A percentile compares a stretch with the other conserved stretches of the same genome.
Evolutionary conservation across 2,113 vertebrate species (phyloP).

Genomic region (Ophiodon elongatus): DNA sequence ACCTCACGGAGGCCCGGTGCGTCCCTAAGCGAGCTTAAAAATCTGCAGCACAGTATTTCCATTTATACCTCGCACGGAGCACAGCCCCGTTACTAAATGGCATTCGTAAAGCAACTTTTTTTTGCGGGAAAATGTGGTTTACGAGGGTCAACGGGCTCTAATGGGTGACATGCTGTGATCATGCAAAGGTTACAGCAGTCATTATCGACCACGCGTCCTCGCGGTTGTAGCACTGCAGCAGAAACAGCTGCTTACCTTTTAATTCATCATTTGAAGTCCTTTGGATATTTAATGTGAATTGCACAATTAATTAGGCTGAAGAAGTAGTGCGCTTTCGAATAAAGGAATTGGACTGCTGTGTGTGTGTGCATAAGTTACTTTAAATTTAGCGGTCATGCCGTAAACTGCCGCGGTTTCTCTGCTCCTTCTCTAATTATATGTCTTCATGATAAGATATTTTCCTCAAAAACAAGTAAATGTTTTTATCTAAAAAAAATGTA

Average conservation of each 20-base stretch:
- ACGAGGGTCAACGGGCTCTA: slow-evolving; percentile 37
- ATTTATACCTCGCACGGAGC: background rate
- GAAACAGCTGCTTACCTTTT: slow-evolving; percentile 12
- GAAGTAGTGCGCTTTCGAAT: too few relatives aligned
- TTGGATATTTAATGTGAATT: slow-evolving; percentile 32
- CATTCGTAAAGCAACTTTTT: slow-evolving; percentile 16
- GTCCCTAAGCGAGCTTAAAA: slow-evolving; percentile 9
- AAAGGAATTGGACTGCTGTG: too few relatives aligned
- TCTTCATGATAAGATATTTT: background rate
- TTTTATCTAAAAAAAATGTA: too few relatives aligned
- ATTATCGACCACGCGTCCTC: slow-evolving; percentile 27
- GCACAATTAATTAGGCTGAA: slow-evolving; percentile 1
- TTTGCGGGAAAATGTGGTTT: slow-evolving; percentile 15
- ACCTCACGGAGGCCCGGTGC: background rate
- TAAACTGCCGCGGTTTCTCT: background rate
- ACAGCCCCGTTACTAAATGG: background rate
- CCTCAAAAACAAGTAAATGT: background rate
- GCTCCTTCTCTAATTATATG: background rate
- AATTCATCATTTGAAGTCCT: slow-evolving; percentile 11
- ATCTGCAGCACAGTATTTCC: background rate
- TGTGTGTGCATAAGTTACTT: too few relatives aligned
- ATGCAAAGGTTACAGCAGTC: slow-evolving; percentile 36
- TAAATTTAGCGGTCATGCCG: too few relatives aligned
- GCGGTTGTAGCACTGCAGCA: background rate
- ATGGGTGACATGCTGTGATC: slow-evolving; percentile 39